Conservation (phyloP, 92 coral and sea anemone species). For the Palythoa heliodiscus region DNA sequence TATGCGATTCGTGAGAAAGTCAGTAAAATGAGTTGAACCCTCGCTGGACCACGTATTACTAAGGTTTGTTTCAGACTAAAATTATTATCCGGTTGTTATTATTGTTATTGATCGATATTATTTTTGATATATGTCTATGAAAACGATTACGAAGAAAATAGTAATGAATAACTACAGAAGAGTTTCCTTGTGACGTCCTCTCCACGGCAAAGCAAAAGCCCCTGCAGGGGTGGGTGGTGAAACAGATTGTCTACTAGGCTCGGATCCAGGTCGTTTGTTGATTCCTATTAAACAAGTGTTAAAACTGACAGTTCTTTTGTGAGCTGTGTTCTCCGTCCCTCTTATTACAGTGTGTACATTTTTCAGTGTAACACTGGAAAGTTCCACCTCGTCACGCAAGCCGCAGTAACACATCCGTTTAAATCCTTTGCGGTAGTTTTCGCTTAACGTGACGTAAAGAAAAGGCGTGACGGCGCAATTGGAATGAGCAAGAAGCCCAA, state of each 20-base stretch:
- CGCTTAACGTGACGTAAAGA: conserved; percentile 27
- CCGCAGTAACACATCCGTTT: not conserved
- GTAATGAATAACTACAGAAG: not conserved
- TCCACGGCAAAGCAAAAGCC: conserved; percentile 10
- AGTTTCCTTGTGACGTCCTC: not conserved
- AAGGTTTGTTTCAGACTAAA: no score
- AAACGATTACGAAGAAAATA: no score
- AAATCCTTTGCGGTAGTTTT: conserved; percentile 37
- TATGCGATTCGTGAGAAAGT: no score
- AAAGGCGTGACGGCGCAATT: conserved; percentile 33
- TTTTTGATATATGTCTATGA: no score
- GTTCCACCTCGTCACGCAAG: not conserved
- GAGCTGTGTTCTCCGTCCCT: not conserved
- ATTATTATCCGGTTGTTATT: no score
- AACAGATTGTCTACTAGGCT: not conserved
- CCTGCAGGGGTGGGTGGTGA: not conserved
- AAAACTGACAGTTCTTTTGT: not conserved
- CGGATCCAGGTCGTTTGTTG: not conserved
- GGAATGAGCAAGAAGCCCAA: conserved; percentile 30
- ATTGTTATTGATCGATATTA: no score
- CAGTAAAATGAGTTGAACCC: no score
- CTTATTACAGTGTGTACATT: not conserved
- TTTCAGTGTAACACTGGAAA: not conserved
- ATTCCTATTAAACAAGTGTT: not conserved
- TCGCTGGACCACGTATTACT: no score